phyloP scores from a whole-genome alignment of 2,113 vertebrate genomes.

The Lepisosteus oculatus region DNA sequence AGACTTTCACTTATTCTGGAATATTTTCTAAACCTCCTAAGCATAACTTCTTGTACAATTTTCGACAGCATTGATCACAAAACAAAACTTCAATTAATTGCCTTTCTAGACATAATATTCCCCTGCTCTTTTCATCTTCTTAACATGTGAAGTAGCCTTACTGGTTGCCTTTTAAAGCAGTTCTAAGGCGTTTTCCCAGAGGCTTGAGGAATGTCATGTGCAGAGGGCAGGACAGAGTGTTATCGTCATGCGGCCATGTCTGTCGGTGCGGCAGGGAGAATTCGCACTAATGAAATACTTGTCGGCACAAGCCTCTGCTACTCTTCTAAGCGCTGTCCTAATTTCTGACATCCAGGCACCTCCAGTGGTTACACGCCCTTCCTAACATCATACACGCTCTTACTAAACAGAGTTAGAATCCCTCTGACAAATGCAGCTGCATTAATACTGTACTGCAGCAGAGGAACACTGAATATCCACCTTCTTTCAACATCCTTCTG shows the following conservation, averaged over 20 bases:
- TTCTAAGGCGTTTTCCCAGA: conserved; percentile 49
- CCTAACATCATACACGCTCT: conserved; percentile 31
- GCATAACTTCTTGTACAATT: too few relatives aligned
- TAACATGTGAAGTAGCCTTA: conserved; percentile 30
- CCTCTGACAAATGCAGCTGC: conserved; percentile 34
- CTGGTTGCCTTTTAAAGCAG: conserved; percentile 40
- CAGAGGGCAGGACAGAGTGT: conserved; percentile 16
- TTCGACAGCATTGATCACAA: too few relatives aligned
- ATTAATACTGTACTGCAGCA: conserved; percentile 5
- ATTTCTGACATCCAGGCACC: conserved; percentile 33
- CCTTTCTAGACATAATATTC: too few relatives aligned
- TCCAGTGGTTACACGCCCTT: conserved; percentile 28
- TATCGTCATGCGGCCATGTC: conserved; percentile 37
- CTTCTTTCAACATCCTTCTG: too few relatives aligned
- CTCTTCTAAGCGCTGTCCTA: conserved; percentile 37
- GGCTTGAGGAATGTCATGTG: conserved; percentile 45
- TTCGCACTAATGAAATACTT: conserved; percentile 47
- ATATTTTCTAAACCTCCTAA: too few relatives aligned
- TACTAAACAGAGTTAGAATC: conserved; percentile 35
- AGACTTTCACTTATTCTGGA: too few relatives aligned
- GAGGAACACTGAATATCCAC: too few relatives aligned
- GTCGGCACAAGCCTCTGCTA: conserved; percentile 33
- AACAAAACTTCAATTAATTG: too few relatives aligned
- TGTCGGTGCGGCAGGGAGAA: conserved; percentile 44
- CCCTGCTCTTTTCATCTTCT: too few relatives aligned